phyloP scores from a whole-genome alignment of 2,888 invertebrate species.

The Laspeyria flexula region DNA sequence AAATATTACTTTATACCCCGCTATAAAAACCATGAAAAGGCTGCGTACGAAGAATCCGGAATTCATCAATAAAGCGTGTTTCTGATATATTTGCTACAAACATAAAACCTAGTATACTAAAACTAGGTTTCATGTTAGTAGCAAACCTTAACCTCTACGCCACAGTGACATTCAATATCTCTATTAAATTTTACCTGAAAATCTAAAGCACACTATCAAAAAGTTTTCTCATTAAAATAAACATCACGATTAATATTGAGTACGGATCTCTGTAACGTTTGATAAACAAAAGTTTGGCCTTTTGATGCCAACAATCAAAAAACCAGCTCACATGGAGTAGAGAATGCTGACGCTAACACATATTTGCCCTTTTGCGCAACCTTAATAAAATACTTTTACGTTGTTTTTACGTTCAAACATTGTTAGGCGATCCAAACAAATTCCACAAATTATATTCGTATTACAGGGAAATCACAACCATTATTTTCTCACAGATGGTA shows the following conservation, averaged over 20 bases:
- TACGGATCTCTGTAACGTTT: conserved; percentile 1
- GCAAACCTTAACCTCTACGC: too few species aligned
- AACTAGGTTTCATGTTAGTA: too few species aligned
- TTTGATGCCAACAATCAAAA: conserved; percentile 19
- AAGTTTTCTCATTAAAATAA: too few species aligned
- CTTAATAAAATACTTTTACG: conserved; percentile 27
- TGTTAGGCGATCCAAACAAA: conserved; percentile 17
- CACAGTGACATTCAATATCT: too few species aligned
- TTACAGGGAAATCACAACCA: not conserved
- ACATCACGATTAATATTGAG: not conserved
- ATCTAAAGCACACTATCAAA: too few species aligned
- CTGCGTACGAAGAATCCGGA: too few species aligned
- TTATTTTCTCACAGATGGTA: conserved; percentile 9
- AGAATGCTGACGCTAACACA: conserved; percentile 33
- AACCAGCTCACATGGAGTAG: conserved; percentile 7
- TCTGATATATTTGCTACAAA: too few species aligned
- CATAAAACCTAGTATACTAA: too few species aligned
- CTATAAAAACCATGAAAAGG: too few species aligned
- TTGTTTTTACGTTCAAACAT: conserved; percentile 22
- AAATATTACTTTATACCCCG: too few species aligned
- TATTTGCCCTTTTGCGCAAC: conserved; percentile 23
- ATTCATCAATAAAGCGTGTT: too few species aligned
- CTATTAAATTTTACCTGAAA: too few species aligned
- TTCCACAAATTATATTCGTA: conserved; percentile 9
- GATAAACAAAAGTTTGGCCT: conserved; percentile 20